Conservation (phyloP, 2,888 invertebrate species). For the Scelioninae gen. 2 region DNA sequence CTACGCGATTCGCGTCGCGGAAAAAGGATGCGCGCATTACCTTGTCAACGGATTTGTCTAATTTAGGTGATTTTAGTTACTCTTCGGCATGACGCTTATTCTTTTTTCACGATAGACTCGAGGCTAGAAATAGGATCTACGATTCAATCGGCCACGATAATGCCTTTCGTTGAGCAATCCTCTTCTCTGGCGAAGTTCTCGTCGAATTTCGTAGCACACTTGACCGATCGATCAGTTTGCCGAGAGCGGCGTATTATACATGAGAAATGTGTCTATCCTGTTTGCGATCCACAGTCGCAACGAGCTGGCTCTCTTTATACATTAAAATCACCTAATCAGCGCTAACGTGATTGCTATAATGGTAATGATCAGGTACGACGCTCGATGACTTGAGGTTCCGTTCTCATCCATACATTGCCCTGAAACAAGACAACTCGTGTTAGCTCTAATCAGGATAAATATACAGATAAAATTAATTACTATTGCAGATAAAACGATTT, state of each 20-base stretch:
- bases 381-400: slow-evolving; percentile 67
- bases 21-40: slow-evolving; percentile 63
- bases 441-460: neutral
- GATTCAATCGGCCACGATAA: slow-evolving; percentile 63
- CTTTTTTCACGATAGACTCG: slow-evolving; percentile 64
- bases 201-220: slow-evolving; percentile 43
- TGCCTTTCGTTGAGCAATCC: slow-evolving; percentile 42
- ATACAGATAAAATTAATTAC: no score
- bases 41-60: no score
- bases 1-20: slow-evolving; percentile 65
- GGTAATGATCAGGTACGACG: slow-evolving; percentile 69
- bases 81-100: slow-evolving; percentile 59
- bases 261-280: slow-evolving; percentile 61
- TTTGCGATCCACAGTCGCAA: slow-evolving; percentile 57
- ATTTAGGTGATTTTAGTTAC: no score
- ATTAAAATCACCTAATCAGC: slow-evolving; percentile 74
- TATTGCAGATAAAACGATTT: no score
- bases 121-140: slow-evolving; percentile 63
- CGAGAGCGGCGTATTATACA: slow-evolving; percentile 57
- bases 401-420: slow-evolving; percentile 81
- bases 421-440: slow-evolving; percentile 70
- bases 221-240: slow-evolving; percentile 55
- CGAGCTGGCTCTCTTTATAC: slow-evolving; percentile 61
- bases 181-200: slow-evolving; percentile 33
- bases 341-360: slow-evolving; percentile 65